phyloP scores from a whole-genome alignment of 1,140 invertebrate genomes.

The Lamellibrachia luymesi region DNA sequence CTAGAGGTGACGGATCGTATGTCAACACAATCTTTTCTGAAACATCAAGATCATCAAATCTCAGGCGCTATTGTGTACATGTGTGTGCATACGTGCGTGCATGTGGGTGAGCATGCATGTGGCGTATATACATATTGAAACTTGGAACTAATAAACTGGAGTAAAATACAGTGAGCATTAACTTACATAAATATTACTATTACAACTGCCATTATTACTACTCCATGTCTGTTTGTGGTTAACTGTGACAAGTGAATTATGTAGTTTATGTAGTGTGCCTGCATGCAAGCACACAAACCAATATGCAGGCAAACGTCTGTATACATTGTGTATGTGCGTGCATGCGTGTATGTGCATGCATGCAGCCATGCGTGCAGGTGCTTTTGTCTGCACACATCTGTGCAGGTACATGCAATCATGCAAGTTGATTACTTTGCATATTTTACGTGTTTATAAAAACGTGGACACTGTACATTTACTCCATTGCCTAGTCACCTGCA shows the following conservation, averaged over 20 bases:
- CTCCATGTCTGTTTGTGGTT: too few relatives aligned
- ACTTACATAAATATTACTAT: too few relatives aligned
- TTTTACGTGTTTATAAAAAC: background rate
- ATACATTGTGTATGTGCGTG: background rate
- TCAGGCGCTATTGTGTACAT: background rate
- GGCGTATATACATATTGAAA: background rate
- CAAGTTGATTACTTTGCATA: background rate
- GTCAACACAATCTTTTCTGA: background rate
- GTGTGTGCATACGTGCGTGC: background rate
- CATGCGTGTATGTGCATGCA: background rate
- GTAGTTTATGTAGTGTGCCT: background rate
- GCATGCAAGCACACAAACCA: background rate
- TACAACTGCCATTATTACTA: too few relatives aligned
- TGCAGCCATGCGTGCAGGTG: background rate
- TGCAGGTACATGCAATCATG: background rate
- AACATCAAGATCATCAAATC: background rate
- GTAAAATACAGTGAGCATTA: too few relatives aligned
- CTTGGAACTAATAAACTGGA: too few relatives aligned
- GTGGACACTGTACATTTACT: background rate
- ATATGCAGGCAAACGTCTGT: background rate
- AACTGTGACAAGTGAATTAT: too few relatives aligned
- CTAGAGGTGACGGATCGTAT: background rate
- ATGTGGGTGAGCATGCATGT: background rate
- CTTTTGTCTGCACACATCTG: background rate
- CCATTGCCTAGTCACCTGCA: too few relatives aligned